Percentiles rank a stretch among this genome's conserved stretches.
Conservation (phyloP, 1,140 invertebrate species). For the Lanistes nyassanus region DNA sequence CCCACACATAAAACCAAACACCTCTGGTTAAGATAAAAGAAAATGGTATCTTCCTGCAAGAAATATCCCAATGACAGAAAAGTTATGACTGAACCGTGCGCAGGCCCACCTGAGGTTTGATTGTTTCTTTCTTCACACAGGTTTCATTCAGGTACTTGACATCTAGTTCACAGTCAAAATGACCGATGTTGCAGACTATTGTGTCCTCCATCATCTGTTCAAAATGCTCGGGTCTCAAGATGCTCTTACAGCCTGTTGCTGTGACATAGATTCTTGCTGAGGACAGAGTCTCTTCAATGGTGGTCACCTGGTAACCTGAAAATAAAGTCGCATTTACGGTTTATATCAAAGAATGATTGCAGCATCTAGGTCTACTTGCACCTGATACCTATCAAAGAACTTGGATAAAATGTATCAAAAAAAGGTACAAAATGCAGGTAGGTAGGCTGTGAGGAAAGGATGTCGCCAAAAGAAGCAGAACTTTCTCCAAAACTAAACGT, state of each 20-base stretch:
- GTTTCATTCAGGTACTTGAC: conserved; percentile 97
- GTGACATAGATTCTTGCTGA: conserved; percentile 97
- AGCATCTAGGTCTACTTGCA: too few species aligned
- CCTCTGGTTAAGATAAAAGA: not conserved
- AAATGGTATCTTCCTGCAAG: not conserved
- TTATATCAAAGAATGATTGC: too few species aligned
- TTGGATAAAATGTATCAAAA: too few species aligned
- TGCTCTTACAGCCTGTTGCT: conserved; percentile 96
- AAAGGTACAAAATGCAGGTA: too few species aligned
- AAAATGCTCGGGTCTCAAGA: conserved; percentile 90
- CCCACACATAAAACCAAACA: not conserved
- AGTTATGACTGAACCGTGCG: too few species aligned
- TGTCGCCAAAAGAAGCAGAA: too few species aligned
- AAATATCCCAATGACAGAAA: not conserved
- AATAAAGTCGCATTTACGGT: too few species aligned
- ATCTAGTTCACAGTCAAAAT: conserved; percentile 98
- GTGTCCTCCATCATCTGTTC: conserved; percentile 94
- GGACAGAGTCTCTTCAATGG: conserved; percentile 93
- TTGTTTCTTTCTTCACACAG: conserved; percentile 86
- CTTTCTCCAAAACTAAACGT: too few species aligned
- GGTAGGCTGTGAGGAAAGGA: too few species aligned
- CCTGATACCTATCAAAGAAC: too few species aligned
- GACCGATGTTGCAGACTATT: conserved; percentile 99
- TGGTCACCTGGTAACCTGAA: conserved; percentile 83
- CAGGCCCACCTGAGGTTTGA: conserved; percentile 90